phyloP scores from a whole-genome alignment of 2,113 vertebrate species.

The Plestiodon gilberti region DNA sequence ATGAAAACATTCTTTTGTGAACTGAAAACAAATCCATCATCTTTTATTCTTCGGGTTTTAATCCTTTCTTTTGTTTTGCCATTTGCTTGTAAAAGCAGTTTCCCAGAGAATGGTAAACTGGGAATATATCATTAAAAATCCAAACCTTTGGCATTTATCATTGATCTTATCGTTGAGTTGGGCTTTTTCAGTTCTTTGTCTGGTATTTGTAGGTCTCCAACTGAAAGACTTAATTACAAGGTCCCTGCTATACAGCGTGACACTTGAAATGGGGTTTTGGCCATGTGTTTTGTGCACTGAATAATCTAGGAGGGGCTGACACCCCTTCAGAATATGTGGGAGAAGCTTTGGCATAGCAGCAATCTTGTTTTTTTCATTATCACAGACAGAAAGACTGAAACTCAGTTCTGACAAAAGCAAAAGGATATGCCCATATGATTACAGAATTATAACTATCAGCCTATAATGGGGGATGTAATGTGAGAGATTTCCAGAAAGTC shows the following conservation, averaged over 20 bases:
- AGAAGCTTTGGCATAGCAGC: conserved; percentile 45
- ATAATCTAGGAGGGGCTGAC: conserved; percentile 57
- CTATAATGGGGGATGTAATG: neutral
- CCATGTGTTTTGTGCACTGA: conserved; percentile 19
- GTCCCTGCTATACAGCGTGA: conserved; percentile 24
- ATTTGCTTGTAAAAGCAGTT: conserved; percentile 71
- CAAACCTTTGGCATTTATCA: conserved; percentile 66
- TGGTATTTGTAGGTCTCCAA: conserved; percentile 31
- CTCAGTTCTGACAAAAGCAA: conserved; percentile 44
- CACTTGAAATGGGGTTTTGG: conserved; percentile 21
- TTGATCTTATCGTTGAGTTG: conserved; percentile 66
- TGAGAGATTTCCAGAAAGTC: neutral
- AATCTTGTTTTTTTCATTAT: conserved; percentile 24
- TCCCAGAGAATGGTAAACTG: conserved; percentile 60
- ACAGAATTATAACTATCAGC: neutral
- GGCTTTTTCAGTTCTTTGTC: conserved; percentile 70
- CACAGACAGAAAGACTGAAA: conserved; percentile 19
- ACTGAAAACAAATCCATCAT: conserved; percentile 47
- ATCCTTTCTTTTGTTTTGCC: conserved; percentile 74
- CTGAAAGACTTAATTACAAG: conserved; percentile 70
- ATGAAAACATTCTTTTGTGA: conserved; percentile 28
- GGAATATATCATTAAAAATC: conserved; percentile 75
- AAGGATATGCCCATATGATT: conserved; percentile 24
- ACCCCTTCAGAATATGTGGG: conserved; percentile 51
- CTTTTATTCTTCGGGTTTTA: conserved; percentile 65